Percentiles rank a stretch among this genome's conserved stretches.
Evolutionary conservation across 1,140 invertebrate genomes (phyloP).

Genomic region (Trypoxylus dichotomus): DNA sequence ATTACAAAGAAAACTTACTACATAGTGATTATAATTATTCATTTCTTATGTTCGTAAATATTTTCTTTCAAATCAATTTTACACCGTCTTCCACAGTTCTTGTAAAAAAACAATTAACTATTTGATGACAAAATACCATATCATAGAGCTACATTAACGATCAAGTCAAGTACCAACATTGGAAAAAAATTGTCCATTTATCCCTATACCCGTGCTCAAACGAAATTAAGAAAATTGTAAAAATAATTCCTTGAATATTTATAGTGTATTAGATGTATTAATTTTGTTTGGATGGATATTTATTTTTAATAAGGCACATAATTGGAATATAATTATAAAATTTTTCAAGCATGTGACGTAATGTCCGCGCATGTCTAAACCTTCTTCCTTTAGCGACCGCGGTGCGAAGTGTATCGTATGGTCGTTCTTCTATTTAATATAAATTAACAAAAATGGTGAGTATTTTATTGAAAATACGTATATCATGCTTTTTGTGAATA

Average conservation of each 20-base stretch:
- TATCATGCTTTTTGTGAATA: neutral
- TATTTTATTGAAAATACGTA: slow-evolving; percentile 35
- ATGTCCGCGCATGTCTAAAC: slow-evolving; percentile 37
- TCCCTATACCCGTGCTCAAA: no score
- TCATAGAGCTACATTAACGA: no score
- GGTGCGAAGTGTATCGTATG: slow-evolving; percentile 38
- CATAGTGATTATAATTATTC: neutral
- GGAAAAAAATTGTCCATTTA: no score
- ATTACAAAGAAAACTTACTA: neutral
- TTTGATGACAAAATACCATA: no score
- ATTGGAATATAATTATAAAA: no score
- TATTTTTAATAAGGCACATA: no score
- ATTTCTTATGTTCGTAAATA: neutral
- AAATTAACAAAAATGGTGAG: slow-evolving; percentile 46
- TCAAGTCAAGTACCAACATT: no score
- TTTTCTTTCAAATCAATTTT: neutral
- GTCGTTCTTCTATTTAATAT: slow-evolving; percentile 37
- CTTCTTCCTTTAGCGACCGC: slow-evolving; percentile 41
- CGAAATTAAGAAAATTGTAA: no score
- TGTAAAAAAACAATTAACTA: no score
- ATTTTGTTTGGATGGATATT: neutral
- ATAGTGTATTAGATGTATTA: neutral
- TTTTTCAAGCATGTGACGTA: neutral
- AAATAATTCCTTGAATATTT: neutral
- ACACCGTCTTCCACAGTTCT: neutral